Evolutionary conservation across 2,797 vertebrate species (phyloP), one percentile per base, ranked within the genome.

Genomic region (Naso thynnoides): DNA sequence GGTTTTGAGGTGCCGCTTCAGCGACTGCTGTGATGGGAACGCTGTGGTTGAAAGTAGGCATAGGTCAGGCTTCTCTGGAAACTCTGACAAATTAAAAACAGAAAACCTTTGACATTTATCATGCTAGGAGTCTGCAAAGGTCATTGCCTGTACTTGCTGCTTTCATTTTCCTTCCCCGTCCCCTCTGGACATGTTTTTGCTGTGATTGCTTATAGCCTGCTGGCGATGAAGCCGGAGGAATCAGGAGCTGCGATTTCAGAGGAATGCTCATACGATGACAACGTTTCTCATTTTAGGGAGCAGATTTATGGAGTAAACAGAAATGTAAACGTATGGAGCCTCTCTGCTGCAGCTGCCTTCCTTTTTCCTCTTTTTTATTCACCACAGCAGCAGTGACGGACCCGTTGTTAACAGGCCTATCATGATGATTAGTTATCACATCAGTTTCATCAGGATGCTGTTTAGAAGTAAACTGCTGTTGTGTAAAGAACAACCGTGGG

Each of bases 101-200:
- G 88, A 85, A 90, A 92, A 91, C 92, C 91, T 93, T 91, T 93
- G 92, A 91, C 92, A 93, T 93, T 93, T 92, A 92, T 93, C 92
- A 91, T 90, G 86, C 82, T 86, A 70, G 77, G 86, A 89, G 86
- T 79, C 89, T 84, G 84, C 85, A 93, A 93, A 93, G 92, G 92
- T 92, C 92, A 90, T 83, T 79, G 86, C 68, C 81, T 86, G 81
- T 85, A 77, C 80, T 85, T 29, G 87, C 86, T 73, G 78, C 86
- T 89, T 88, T 89, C 89, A 85, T 89, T 91, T 86, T 72, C 62
- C 76, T 41, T 47, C 76, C 69, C 52, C 27, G 36, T 81, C 63
- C 85, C 87, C 91, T 76, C 78, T 38, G 86, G 90, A 91, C 73
- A 56, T 81, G 89, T 85, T 92, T n/a, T 88, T 80, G 73, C 82